Evolutionary conservation across 2,113 vertebrate species (phyloP), one percentile per base, ranked within the genome.

Genomic region (Alethe castanea): DNA sequence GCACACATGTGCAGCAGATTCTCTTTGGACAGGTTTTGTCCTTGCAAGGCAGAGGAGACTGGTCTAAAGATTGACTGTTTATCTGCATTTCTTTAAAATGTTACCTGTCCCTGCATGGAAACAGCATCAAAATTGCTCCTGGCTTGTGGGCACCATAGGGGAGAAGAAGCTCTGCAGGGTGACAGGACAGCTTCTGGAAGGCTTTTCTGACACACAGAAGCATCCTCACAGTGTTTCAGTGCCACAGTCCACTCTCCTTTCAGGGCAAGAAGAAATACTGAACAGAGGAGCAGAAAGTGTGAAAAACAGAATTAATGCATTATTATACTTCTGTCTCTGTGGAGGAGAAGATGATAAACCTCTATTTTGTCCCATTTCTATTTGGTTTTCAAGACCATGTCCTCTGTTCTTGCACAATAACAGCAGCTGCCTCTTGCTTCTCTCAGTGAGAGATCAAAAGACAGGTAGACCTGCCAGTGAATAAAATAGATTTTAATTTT

Each of bases 361-460:
- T 64, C 12, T 85, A 0, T 28, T 71, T 85, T 70, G 3, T 1
- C 3, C 12, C 28, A 42, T 11, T 69, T 65, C 19, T 53, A 0
- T 67, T 67, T 86, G 57, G 6, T 47, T 36, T 69, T 88, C 44
- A 28, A 80, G n/a, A 19, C 10, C 13, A 5, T 22, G 4, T 45
- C 19, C 7, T 72, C 40, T 48, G 11, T 44, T 80, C 50, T 52
- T 4, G 33, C 7, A 31, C 2, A 86, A 4, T 25, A 33, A 2
- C 20, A 47, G 45, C 4, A 50, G 10, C 24, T 67, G 2, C 4
- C 9, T 23, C 36, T 88, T 65, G 59, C 54, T 65, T 29, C 1
- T 10, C 12, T 23, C 35, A 64, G 26, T 42, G 25, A 28, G 18
- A 65, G 42, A 38, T 22, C 23, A 61, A 42, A 19, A 53, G 20